Evolutionary conservation across 2,888 invertebrate genomes (phyloP).

Genomic region (Galeruca laticollis): DNA sequence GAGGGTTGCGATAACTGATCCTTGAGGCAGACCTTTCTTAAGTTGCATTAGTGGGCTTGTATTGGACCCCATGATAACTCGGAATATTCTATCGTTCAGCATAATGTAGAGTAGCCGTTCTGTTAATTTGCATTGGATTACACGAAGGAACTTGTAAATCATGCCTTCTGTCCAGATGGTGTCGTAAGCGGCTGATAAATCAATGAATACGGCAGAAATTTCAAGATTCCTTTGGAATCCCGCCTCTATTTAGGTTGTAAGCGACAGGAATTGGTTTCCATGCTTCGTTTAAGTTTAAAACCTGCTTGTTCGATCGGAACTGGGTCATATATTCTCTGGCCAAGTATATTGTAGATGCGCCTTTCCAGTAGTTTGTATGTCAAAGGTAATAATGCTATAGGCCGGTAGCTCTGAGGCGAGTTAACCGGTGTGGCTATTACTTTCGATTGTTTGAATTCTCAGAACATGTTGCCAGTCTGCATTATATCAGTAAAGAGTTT

Average conservation of each 20-base stretch:
- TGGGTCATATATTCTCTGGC: neutral
- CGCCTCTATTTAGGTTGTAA: too few species aligned
- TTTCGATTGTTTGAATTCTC: conserved; percentile 22
- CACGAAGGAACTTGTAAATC: too few species aligned
- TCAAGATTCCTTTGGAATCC: too few species aligned
- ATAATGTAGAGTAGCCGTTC: neutral
- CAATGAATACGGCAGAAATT: neutral
- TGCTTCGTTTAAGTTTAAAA: too few species aligned
- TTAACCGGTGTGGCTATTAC: conserved; percentile 32
- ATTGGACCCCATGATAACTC: too few species aligned
- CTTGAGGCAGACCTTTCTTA: neutral
- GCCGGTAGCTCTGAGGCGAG: conserved; percentile 36
- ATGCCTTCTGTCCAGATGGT: too few species aligned
- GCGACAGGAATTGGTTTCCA: too few species aligned
- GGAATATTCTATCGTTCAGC: neutral
- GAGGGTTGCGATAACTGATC: neutral
- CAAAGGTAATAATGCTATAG: too few species aligned
- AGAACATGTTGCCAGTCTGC: too few species aligned
- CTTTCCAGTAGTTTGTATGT: too few species aligned
- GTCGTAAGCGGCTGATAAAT: too few species aligned
- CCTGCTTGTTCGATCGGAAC: neutral
- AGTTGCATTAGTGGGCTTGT: neutral
- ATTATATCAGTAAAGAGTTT: neutral
- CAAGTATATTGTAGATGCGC: neutral
- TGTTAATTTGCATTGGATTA: neutral